Conservation (phyloP, 37 sponge, comb jelly and placozoan species). For the Oscarella lobularis region DNA sequence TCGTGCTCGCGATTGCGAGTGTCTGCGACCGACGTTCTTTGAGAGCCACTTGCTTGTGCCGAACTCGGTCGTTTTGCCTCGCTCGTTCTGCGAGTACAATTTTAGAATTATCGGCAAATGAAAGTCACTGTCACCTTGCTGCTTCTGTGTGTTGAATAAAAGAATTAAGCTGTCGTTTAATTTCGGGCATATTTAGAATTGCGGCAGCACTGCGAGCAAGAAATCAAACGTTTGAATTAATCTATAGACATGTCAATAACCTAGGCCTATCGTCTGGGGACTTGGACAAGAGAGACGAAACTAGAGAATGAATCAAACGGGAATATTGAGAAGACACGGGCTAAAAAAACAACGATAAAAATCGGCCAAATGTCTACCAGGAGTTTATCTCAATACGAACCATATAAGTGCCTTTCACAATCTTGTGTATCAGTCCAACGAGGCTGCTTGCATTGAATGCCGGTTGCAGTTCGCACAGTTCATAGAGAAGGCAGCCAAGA, state of each 20-base stretch:
- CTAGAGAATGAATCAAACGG: neutral
- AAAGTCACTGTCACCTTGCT: no score
- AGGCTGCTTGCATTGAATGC: conserved; percentile 26
- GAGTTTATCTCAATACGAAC: neutral
- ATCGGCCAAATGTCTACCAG: neutral
- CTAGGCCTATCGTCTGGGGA: neutral
- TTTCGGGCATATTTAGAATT: conserved; percentile 17
- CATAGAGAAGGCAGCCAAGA: conserved; percentile 26
- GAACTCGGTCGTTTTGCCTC: no score
- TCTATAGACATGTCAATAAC: neutral
- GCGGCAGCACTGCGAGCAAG: conserved; percentile 15
- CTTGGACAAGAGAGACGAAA: neutral
- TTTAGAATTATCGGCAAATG: no score
- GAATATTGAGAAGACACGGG: neutral
- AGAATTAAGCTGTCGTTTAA: conserved; percentile 21
- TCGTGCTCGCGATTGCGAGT: no score
- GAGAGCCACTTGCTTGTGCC: no score
- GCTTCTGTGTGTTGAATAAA: no score
- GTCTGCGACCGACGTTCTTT: no score
- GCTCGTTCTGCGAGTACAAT: no score
- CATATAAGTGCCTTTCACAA: conserved; percentile 1
- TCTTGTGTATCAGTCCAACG: conserved; percentile 7
- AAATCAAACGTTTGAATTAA: neutral
- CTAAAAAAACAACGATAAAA: neutral
- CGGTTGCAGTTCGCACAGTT: conserved; percentile 24